Percentiles rank a stretch among this genome's conserved stretches.
Evolutionary conservation across 2,888 invertebrate species (phyloP).

Genomic region (Aethes cnicana): DNA sequence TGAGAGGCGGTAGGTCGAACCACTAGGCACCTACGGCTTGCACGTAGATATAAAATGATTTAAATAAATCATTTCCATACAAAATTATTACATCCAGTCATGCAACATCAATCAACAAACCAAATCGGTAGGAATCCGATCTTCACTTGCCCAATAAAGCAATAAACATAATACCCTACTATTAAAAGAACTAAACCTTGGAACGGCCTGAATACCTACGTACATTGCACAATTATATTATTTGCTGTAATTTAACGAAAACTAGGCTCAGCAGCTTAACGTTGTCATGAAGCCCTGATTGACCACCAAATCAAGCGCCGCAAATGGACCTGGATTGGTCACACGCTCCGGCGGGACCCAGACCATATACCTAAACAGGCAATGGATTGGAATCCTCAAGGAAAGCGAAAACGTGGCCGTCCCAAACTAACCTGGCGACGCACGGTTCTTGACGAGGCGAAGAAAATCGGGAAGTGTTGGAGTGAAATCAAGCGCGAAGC

Average conservation of each 20-base stretch:
- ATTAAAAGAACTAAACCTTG: conserved; percentile 20
- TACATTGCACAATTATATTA: background rate
- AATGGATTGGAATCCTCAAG: no score
- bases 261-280: background rate
- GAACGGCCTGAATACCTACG: conserved; percentile 11
- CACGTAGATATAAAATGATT: background rate
- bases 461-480: no score
- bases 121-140: conserved; percentile 4
- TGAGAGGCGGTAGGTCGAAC: no score
- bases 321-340: no score
- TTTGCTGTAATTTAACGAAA: background rate
- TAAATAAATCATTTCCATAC: background rate
- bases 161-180: background rate
- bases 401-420: no score
- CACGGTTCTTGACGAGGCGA: no score
- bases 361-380: no score
- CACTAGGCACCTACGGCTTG: no score
- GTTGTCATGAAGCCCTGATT: background rate
- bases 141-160: conserved; percentile 6
- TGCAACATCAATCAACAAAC: background rate
- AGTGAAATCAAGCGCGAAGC: no score
- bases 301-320: no score
- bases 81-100: background rate
- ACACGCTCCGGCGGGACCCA: no score
- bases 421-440: no score